phyloP scores from a whole-genome alignment of 2,888 invertebrate genomes.

The Cephonodes hylas region DNA sequence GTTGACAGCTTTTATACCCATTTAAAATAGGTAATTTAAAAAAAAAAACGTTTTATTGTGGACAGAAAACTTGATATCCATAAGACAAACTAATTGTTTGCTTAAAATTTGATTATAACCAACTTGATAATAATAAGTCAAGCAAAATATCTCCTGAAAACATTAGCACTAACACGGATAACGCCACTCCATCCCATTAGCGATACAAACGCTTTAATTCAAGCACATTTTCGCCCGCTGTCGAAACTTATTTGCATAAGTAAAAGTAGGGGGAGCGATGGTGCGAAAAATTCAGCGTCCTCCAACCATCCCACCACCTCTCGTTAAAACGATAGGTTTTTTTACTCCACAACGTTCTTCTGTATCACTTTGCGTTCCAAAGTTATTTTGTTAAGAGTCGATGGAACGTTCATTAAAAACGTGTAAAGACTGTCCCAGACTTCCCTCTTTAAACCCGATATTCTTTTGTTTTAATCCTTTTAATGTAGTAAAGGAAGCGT shows the following conservation, averaged over 20 bases:
- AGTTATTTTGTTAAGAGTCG: not conserved
- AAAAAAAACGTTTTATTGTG: too few species aligned
- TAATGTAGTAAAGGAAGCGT: too few species aligned
- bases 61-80: too few species aligned
- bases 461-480: too few species aligned
- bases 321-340: not conserved
- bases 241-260: slow-evolving; percentile 75
- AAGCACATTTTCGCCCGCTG: slow-evolving; percentile 57
- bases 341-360: not conserved
- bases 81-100: too few species aligned
- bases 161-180: slow-evolving; percentile 11
- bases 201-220: slow-evolving; percentile 68
- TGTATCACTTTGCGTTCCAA: not conserved
- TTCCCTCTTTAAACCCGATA: not conserved
- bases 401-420: not conserved
- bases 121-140: too few species aligned
- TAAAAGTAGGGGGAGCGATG: slow-evolving; percentile 61
- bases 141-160: not conserved
- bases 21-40: too few species aligned
- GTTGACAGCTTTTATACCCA: too few species aligned
- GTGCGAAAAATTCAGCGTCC: slow-evolving; percentile 40
- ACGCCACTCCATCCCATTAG: slow-evolving; percentile 35
- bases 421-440: not conserved
- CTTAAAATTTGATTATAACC: too few species aligned
- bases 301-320: slow-evolving; percentile 34